Evolutionary conservation across 2,113 vertebrate genomes (phyloP).

Genomic region (Neolamprologus toae): DNA sequence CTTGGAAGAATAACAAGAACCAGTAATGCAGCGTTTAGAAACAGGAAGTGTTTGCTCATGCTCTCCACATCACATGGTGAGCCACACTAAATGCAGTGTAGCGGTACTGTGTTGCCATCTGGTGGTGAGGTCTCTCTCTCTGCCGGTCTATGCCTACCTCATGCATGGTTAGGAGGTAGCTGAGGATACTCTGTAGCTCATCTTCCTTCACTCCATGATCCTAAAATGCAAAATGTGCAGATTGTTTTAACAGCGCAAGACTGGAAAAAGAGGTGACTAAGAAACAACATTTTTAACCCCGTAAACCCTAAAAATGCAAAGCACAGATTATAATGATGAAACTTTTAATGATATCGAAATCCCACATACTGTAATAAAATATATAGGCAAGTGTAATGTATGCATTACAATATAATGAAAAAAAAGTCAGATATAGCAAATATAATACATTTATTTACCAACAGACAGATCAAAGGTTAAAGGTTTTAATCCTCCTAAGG

Average conservation of each 20-base stretch:
- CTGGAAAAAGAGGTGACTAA: not conserved
- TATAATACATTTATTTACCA: not conserved
- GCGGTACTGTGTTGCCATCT: slow-evolving; percentile 59
- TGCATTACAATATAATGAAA: not conserved
- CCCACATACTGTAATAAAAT: not conserved
- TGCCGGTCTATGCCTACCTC: slow-evolving; percentile 75
- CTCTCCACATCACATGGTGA: not conserved
- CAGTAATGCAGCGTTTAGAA: not conserved
- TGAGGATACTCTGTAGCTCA: slow-evolving; percentile 94
- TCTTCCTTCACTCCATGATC: slow-evolving; percentile 95
- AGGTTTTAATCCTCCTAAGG: not conserved
- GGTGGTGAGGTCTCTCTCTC: slow-evolving; percentile 33
- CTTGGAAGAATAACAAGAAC: slow-evolving; percentile 23
- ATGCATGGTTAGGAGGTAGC: slow-evolving; percentile 94
- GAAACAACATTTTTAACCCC: not conserved
- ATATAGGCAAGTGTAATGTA: not conserved
- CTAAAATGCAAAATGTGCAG: slow-evolving; percentile 64
- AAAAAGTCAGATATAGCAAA: not conserved
- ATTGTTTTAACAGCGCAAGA: not conserved
- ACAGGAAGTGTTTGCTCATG: not conserved
- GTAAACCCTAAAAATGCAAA: not conserved
- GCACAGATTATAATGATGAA: not conserved
- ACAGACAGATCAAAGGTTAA: not conserved
- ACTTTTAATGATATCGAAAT: not conserved
- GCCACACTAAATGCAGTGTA: not conserved